Evolutionary conservation across 2,113 vertebrate genomes (phyloP), one percentile per base, ranked within the genome.

Genomic region (Myxocyprinus asiaticus): DNA sequence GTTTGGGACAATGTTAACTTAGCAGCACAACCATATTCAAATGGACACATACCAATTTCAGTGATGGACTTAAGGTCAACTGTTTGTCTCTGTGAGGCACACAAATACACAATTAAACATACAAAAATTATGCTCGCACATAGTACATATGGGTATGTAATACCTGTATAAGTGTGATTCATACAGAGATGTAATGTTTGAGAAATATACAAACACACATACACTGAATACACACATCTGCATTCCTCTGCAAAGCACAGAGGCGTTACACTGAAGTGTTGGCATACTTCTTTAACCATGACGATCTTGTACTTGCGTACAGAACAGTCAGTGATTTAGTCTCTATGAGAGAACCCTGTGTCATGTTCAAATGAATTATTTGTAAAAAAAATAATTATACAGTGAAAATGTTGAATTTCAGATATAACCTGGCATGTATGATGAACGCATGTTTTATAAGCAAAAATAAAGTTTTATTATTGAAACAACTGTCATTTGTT

Each of bases 341-440:
- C 92, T 93, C 92, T 93, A 93, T 93, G 84, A 93, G 92, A 93
- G 92, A 93, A 89, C 87, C 87, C 87, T 86, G 76, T 87, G 92
- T 93, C 90, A 93, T 93, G 91, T 93, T 93, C 91, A 90, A 93
- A 92, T 93, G 92, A 93, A 91, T 92, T 84, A 90, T 90, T 87
- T 89, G 84, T 90, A 87, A 87, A 81, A 84, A 33, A 33, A 33
- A 33, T 33, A 33, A 88, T 88, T 83, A 87, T 88, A 70, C 43
- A 81, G 86, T 78, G 64, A 71, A 80, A 51, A 67, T 78, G 80
- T 82, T 79, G 82, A 78, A 89, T 84, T 58, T 90, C 48, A 33
- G 22, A 81, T 88, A 80, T 81, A 80, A 86, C 76, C 70, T 83
- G 71, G 79, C 79, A 79, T 83, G 81, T 79, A 71, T 22, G 72